A percentile compares a stretch with the other conserved stretches of the same genome.
Conservation (phyloP, 2,888 invertebrate genomes). For the Entomobrya multifasciata region DNA sequence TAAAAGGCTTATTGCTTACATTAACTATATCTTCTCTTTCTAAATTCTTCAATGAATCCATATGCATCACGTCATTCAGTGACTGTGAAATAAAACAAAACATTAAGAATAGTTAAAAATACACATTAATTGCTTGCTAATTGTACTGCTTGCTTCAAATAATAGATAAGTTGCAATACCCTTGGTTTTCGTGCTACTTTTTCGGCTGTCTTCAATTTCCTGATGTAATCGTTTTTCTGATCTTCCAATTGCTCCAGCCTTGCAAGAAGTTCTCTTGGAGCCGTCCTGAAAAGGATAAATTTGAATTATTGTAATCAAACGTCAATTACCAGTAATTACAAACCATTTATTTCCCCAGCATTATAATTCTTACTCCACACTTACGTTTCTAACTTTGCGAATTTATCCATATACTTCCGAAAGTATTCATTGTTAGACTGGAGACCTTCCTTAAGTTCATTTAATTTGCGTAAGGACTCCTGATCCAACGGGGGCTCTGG, state of each 20-base stretch:
- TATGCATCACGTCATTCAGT: constrained; percentile 88
- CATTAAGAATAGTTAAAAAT: too few species aligned
- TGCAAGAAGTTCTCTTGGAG: constrained; percentile 87
- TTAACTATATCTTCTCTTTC: constrained; percentile 86
- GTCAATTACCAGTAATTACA: too few species aligned
- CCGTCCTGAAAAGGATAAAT: constrained; percentile 82
- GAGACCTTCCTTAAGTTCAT: constrained; percentile 82
- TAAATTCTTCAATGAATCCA: constrained; percentile 88
- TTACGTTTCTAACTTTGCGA: constrained; percentile 86
- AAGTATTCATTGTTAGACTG: constrained; percentile 87
- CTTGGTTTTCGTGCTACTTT: constrained; percentile 34
- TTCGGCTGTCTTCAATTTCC: constrained; percentile 49
- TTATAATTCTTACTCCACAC: too few species aligned
- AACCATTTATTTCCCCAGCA: too few species aligned
- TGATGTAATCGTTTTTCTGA: constrained; percentile 52
- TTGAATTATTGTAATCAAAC: background rate
- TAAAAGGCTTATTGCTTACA: constrained; percentile 79
- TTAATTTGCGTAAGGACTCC: constrained; percentile 54
- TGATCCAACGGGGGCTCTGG: constrained; percentile 30
- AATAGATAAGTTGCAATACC: constrained; percentile 43
- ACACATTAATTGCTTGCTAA: too few species aligned
- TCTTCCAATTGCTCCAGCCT: constrained; percentile 73
- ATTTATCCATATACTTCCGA: constrained; percentile 90
- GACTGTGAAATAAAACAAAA: constrained; percentile 73
- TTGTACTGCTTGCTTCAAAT: too few species aligned